phyloP scores from a whole-genome alignment of 2,888 invertebrate species.

The Agapetus fuscipes region DNA sequence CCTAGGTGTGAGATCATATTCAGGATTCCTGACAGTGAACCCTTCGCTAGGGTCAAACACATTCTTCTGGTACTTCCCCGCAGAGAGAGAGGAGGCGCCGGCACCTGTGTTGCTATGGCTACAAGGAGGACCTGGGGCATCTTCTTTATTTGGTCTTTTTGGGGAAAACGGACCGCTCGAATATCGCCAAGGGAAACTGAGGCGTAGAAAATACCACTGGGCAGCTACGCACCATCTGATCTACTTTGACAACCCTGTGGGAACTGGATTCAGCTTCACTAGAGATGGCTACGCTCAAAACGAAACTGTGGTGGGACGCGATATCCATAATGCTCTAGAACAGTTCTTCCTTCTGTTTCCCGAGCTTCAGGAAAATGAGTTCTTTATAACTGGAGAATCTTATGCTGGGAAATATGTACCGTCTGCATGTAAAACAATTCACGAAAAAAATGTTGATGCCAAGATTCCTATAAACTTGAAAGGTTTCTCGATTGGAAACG shows the following conservation, averaged over 20 bases:
- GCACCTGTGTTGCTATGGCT: conserved; percentile 76
- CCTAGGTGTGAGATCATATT: conserved; percentile 54
- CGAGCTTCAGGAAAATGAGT: conserved; percentile 60
- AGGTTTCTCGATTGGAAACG: conserved; percentile 66
- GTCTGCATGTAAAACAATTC: conserved; percentile 67
- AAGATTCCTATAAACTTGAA: conserved; percentile 57
- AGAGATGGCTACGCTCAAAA: conserved; percentile 69
- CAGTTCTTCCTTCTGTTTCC: conserved; percentile 83
- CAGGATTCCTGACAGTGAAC: conserved; percentile 81
- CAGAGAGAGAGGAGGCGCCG: conserved; percentile 39
- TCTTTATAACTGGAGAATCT: conserved; percentile 85
- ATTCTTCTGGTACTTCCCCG: conserved; percentile 90
- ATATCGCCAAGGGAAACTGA: conserved; percentile 33
- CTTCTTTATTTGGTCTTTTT: conserved; percentile 71
- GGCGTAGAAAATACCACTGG: conserved; percentile 67
- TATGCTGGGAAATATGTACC: conserved; percentile 76
- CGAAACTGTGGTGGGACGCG: conserved; percentile 69
- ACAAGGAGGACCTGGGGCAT: conserved; percentile 78
- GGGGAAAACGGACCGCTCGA: conserved; percentile 74
- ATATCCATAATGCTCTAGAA: conserved; percentile 62
- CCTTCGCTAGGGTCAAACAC: conserved; percentile 62
- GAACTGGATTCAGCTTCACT: conserved; percentile 88
- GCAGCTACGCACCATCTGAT: conserved; percentile 66
- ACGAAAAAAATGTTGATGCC: conserved; percentile 51
- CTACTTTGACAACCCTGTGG: conserved; percentile 90